Percentiles rank a stretch among this genome's conserved stretches.
Conservation (phyloP, 2,113 vertebrate genomes). For the cat (Felis catus) region DNA sequence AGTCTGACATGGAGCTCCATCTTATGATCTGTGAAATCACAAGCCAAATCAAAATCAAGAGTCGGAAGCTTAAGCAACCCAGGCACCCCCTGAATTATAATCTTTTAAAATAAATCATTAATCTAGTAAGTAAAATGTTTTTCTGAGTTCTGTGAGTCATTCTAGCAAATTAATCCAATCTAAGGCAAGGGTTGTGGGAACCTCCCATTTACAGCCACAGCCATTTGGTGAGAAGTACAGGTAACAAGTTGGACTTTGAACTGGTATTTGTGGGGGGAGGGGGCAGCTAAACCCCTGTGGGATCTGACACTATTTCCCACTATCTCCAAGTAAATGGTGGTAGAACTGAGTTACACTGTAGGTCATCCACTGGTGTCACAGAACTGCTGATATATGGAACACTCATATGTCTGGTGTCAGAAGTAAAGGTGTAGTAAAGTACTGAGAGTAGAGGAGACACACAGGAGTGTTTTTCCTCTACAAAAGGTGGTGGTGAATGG, state of each 20-base stretch:
- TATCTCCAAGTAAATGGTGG: neutral
- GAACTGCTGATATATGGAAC: neutral
- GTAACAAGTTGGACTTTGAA: neutral
- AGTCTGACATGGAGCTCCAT: too few species aligned
- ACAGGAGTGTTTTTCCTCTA: neutral
- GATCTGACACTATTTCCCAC: neutral
- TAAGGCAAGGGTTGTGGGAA: neutral
- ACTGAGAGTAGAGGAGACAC: neutral
- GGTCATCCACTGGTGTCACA: neutral
- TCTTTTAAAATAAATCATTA: constrained; percentile 14
- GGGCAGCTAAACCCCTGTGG: neutral
- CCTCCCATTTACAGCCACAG: neutral
- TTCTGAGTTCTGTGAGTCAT: neutral
- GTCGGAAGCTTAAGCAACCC: too few species aligned
- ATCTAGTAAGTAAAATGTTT: neutral
- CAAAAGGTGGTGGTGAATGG: neutral
- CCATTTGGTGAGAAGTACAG: neutral
- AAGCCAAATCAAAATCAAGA: too few species aligned
- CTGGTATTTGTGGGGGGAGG: accelerated
- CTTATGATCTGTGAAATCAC: too few species aligned
- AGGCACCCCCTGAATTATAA: neutral
- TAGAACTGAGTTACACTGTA: neutral
- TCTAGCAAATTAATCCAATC: neutral
- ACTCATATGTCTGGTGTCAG: neutral
- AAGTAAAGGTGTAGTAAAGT: neutral